These are phyloP conservation scores for Drosophila eohydei DNA, from an alignment of 2,888 invertebrate species.

Conservation along the genomic window DNA sequence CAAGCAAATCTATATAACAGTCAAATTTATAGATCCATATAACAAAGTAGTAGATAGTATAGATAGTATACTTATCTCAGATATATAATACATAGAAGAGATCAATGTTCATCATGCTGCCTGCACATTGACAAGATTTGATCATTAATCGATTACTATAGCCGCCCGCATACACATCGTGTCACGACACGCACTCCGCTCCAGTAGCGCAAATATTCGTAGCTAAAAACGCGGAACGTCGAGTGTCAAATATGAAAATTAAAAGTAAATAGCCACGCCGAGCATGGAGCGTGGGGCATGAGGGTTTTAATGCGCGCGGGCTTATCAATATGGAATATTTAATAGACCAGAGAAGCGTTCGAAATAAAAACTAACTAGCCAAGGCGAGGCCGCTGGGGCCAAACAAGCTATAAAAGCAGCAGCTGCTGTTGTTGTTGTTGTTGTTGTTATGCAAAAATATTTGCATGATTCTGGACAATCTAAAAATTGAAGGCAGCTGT, in stretches of 20 bases:
- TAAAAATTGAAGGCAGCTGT: slow-evolving; percentile 69
- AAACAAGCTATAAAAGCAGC: slow-evolving; percentile 8
- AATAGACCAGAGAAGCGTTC: slow-evolving; percentile 9
- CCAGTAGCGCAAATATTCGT: background rate
- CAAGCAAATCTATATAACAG: background rate
- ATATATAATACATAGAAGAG: background rate
- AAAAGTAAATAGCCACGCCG: slow-evolving; percentile 38
- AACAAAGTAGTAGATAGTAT: background rate
- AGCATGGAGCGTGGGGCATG: background rate
- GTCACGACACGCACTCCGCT: slow-evolving; percentile 12
- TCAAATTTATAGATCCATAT: background rate
- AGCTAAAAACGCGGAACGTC: slow-evolving; percentile 4
- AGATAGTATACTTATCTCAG: background rate
- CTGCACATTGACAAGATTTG: background rate
- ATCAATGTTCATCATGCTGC: background rate
- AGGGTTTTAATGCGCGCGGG: slow-evolving; percentile 1
- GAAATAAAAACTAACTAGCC: slow-evolving; percentile 28
- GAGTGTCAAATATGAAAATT: slow-evolving; percentile 47
- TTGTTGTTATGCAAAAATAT: slow-evolving; percentile 66
- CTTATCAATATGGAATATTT: slow-evolving; percentile 41
- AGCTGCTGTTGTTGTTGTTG: background rate
- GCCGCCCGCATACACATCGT: background rate
- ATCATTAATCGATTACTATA: background rate
- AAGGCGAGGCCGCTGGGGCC: slow-evolving; percentile 11
- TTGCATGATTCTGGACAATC: slow-evolving; percentile 67